phyloP scores from a whole-genome alignment of 2,113 vertebrate genomes.

The Lasiurus borealis region DNA sequence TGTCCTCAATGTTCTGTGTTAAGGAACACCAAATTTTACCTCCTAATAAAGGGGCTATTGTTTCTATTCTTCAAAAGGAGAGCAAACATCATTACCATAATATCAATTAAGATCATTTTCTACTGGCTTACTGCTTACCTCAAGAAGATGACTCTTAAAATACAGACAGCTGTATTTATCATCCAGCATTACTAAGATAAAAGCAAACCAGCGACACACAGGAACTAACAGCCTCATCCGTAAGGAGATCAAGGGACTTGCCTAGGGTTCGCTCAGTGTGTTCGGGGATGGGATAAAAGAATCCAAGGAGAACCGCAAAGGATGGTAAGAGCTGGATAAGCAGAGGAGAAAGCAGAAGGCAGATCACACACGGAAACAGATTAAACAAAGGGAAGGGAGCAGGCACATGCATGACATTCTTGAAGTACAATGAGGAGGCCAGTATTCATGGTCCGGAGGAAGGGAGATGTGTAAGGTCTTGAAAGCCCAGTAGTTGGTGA shows the following conservation, averaged over 20 bases:
- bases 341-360: conserved; percentile 45
- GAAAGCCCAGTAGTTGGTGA: neutral
- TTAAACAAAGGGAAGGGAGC: neutral
- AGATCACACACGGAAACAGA: neutral
- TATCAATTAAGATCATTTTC: conserved; percentile 25
- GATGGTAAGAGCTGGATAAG: conserved; percentile 62
- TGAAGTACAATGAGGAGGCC: neutral
- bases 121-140: conserved; percentile 71
- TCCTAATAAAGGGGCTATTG: neutral
- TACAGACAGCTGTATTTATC: conserved; percentile 53
- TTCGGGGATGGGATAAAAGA: conserved; percentile 60
- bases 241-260: conserved; percentile 64
- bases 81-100: neutral
- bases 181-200: conserved; percentile 69
- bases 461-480: neutral
- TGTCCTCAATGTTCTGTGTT: neutral
- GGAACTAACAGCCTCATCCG: conserved; percentile 61
- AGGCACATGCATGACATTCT: neutral
- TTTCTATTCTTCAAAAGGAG: conserved; percentile 25
- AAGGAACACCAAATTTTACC: neutral
- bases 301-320: conserved; percentile 77
- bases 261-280: conserved; percentile 68
- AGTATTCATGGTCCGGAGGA: neutral
- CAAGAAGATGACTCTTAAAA: conserved; percentile 58
- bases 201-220: conserved; percentile 61